Evolutionary conservation across 1,140 invertebrate species (phyloP).

Genomic region (Parapsyche elsis): DNA sequence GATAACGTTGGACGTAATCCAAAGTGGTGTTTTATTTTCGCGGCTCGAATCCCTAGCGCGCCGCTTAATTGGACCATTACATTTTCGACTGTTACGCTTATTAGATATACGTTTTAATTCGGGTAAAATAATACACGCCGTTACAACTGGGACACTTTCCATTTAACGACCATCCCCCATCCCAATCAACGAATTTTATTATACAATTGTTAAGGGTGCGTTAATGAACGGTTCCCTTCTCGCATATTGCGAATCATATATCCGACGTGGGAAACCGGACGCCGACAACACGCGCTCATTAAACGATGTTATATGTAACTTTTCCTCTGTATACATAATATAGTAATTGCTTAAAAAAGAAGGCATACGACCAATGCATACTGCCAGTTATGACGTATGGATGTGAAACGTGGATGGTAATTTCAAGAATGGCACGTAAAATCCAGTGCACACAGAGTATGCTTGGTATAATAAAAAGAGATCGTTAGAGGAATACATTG

Average conservation of each 20-base stretch:
- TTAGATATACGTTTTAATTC: neutral
- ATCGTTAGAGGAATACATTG: too few species aligned
- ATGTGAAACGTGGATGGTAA: too few species aligned
- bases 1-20: neutral
- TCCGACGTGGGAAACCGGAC: slow-evolving; percentile 21
- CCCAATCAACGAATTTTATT: too few species aligned
- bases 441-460: too few species aligned
- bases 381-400: too few species aligned
- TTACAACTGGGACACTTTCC: too few species aligned
- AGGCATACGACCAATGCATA: too few species aligned
- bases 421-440: too few species aligned
- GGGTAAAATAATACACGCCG: neutral
- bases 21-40: neutral
- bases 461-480: too few species aligned
- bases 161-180: too few species aligned
- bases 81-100: neutral
- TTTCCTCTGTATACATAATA: too few species aligned
- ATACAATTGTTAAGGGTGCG: neutral
- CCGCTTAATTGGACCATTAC: slow-evolving; percentile 2
- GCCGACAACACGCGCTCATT: neutral
- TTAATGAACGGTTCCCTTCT: neutral
- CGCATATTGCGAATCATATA: neutral
- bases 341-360: too few species aligned
- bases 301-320: neutral
- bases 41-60: neutral